A percentile compares a stretch with the other conserved stretches of the same genome.
Evolutionary conservation across 2,113 vertebrate species (phyloP).

Genomic region (Ceyx melanurus): DNA sequence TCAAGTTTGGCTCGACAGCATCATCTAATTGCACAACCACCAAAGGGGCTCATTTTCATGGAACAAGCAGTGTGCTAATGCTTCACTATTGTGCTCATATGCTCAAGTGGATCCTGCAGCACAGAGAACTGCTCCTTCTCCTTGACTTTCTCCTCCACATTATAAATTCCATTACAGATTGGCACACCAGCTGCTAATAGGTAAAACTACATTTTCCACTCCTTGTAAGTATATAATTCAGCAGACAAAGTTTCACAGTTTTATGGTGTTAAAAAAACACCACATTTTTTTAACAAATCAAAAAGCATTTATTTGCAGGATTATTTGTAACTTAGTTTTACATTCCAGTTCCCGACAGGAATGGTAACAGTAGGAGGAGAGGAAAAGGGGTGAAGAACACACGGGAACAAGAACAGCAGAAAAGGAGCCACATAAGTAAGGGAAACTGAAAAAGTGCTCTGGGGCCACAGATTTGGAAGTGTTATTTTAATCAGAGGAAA

Average conservation of each 20-base stretch:
- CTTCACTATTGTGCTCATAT: background rate
- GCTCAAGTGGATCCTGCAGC: background rate
- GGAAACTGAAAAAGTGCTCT: background rate
- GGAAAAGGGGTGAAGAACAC: background rate
- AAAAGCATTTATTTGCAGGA: background rate
- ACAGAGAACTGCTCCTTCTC: background rate
- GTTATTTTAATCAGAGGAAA: background rate
- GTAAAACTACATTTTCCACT: background rate
- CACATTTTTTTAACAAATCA: background rate
- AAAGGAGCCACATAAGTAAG: background rate
- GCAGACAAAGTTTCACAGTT: background rate
- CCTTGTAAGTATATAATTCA: background rate
- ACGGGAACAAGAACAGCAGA: background rate
- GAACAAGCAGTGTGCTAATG: background rate
- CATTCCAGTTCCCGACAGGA: background rate
- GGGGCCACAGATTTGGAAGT: background rate
- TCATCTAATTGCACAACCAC: background rate
- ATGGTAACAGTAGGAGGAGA: background rate
- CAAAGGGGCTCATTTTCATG: accelerated
- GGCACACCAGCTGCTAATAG: background rate
- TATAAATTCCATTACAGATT: background rate
- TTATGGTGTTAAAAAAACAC: background rate
- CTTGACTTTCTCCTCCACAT: background rate
- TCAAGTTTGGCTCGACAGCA: background rate
- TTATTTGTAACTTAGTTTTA: background rate